Percentiles rank a stretch among this genome's conserved stretches.
Conservation (phyloP, 1,140 invertebrate genomes). For the Ditylenchus dipsaci region DNA sequence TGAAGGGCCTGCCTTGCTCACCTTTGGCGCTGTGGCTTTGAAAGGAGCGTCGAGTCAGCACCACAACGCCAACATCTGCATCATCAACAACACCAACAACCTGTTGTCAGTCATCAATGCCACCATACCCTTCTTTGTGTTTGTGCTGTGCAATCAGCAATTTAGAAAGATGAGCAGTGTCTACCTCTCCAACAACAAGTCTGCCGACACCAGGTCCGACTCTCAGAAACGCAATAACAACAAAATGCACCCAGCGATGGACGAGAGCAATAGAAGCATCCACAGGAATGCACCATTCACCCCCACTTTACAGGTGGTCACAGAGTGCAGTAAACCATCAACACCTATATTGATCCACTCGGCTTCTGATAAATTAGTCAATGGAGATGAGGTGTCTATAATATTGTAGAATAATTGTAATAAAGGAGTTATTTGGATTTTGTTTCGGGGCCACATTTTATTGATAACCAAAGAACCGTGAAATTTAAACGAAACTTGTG, state of each 20-base stretch:
- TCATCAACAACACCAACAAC: slow-evolving; percentile 53
- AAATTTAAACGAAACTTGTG: too few species aligned
- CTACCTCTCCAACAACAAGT: slow-evolving; percentile 30
- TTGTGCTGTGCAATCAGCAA: slow-evolving; percentile 51
- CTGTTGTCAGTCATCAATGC: slow-evolving; percentile 53
- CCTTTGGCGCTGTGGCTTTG: slow-evolving; percentile 49
- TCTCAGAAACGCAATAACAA: background rate
- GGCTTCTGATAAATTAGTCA: too few species aligned
- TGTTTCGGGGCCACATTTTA: too few species aligned
- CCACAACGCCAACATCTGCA: slow-evolving; percentile 39
- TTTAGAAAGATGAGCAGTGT: slow-evolving; percentile 52
- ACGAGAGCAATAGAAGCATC: background rate
- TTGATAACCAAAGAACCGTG: too few species aligned
- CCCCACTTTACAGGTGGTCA: too few species aligned
- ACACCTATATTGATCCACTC: too few species aligned
- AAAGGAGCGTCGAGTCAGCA: slow-evolving; percentile 37
- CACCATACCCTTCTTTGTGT: slow-evolving; percentile 56
- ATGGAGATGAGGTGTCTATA: too few species aligned
- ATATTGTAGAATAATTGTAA: too few species aligned
- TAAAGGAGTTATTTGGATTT: too few species aligned
- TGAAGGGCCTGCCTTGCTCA: slow-evolving; percentile 52
- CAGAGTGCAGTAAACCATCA: too few species aligned
- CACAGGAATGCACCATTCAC: too few species aligned
- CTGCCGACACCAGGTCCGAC: slow-evolving; percentile 21
- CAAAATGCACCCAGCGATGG: slow-evolving; percentile 4